Percentiles rank a stretch among this genome's conserved stretches.
Evolutionary conservation across 2,797 vertebrate genomes (phyloP).

Genomic region (Rhinogobio ventralis): DNA sequence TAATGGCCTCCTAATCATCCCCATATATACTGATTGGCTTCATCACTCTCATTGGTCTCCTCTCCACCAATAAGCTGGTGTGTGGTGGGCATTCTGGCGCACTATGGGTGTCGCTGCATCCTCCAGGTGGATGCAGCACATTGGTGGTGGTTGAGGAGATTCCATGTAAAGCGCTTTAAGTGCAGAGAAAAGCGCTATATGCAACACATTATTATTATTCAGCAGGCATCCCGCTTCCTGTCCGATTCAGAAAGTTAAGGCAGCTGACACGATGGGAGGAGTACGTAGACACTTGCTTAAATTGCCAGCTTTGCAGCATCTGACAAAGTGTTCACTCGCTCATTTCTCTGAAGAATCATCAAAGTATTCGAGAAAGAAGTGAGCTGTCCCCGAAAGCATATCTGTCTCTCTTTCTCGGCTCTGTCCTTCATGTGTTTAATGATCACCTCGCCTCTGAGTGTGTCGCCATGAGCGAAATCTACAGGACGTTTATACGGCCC

Average conservation of each 20-base stretch:
- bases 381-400: slow-evolving; percentile 55
- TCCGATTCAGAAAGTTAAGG: slow-evolving; percentile 14
- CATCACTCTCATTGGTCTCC: no score
- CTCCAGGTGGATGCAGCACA: no score
- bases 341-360: slow-evolving; percentile 53
- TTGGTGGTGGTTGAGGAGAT: no score
- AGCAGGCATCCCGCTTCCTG: background rate
- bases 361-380: slow-evolving; percentile 53
- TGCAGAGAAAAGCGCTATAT: no score
- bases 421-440: slow-evolving; percentile 49
- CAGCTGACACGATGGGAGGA: slow-evolving; percentile 21
- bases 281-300: slow-evolving; percentile 22
- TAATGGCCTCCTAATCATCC: no score
- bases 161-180: no score
- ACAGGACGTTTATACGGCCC: slow-evolving; percentile 47
- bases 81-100: no score
- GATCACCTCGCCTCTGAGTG: slow-evolving; percentile 46
- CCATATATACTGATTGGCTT: no score
- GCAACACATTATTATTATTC: no score
- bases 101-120: no score
- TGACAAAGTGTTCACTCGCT: slow-evolving; percentile 47
- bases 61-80: no score
- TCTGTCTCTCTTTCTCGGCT: slow-evolving; percentile 27
- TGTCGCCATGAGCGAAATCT: slow-evolving; percentile 63
- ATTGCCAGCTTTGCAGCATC: slow-evolving; percentile 44